These are phyloP conservation scores for Crotalus tigris DNA, from an alignment of 2,113 vertebrate species.

Conservation along the genomic window DNA sequence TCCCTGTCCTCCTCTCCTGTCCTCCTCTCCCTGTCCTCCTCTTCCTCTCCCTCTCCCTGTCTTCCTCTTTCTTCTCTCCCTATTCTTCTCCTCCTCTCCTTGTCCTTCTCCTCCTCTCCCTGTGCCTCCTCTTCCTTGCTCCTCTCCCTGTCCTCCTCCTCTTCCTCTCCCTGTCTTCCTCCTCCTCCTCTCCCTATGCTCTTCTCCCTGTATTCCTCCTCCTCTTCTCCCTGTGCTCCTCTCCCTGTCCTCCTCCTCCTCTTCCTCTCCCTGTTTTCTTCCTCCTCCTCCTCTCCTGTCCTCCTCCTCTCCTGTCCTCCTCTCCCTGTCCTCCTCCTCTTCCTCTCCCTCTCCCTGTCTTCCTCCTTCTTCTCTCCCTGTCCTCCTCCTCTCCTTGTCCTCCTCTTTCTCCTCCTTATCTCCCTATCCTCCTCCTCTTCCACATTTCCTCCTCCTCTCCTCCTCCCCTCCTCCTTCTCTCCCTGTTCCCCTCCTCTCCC, in stretches of 20 bases:
- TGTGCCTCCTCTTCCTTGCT: not conserved
- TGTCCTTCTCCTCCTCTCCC: not conserved
- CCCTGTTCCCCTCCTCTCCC: too few relatives aligned
- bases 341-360: not conserved
- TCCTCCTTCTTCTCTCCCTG: too few relatives aligned
- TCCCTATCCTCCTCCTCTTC: too few relatives aligned
- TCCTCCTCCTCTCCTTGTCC: too few relatives aligned
- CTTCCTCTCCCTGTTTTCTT: not conserved
- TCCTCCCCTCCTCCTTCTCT: not conserved
- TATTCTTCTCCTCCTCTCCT: not conserved
- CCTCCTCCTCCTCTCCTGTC: not conserved
- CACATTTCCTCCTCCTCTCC: too few relatives aligned
- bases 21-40: not conserved
- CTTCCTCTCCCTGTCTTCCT: not conserved
- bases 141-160: not conserved
- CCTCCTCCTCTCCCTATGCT: not conserved
- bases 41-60: not conserved
- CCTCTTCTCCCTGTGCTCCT: not conserved
- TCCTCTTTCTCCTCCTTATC: not conserved
- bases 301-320: too few relatives aligned
- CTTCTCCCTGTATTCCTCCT: too few relatives aligned
- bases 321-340: not conserved
- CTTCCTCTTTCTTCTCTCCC: fast-evolving
- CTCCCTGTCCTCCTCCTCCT: not conserved
- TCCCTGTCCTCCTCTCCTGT: not conserved